Percentiles rank a stretch among this genome's conserved stretches.
Evolutionary conservation across 2,888 invertebrate species (phyloP).

Genomic region (Drosophila vallismaia): DNA sequence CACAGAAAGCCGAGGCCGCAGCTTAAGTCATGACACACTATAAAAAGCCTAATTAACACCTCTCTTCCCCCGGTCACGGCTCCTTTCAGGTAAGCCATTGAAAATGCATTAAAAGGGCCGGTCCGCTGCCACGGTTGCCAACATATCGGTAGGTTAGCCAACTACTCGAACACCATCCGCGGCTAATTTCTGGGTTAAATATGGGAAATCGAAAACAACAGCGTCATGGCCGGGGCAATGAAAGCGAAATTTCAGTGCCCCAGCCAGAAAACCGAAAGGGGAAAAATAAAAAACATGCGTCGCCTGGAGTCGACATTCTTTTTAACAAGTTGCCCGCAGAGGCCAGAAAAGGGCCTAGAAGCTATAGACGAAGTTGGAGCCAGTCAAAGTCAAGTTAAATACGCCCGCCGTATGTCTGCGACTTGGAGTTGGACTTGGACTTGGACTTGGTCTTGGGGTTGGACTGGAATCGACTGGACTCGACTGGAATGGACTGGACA

Average conservation of each 20-base stretch:
- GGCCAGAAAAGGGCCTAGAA: constrained; percentile 63
- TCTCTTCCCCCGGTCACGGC: constrained; percentile 19
- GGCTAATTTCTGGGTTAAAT: constrained; percentile 78
- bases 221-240: constrained; percentile 65
- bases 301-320: constrained; percentile 75
- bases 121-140: constrained; percentile 2
- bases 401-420: constrained; percentile 72
- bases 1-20: constrained; percentile 7
- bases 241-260: constrained; percentile 71
- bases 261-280: constrained; percentile 15
- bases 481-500: too few relatives aligned
- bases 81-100: constrained; percentile 37
- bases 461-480: constrained; percentile 22
- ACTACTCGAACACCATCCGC: constrained; percentile 5
- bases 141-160: background rate
- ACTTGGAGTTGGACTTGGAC: background rate
- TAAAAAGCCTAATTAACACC: constrained; percentile 72
- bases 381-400: constrained; percentile 73
- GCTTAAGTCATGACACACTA: constrained; percentile 39
- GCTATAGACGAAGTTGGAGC: constrained; percentile 12
- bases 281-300: constrained; percentile 62
- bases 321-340: constrained; percentile 71
- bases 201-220: constrained; percentile 58
- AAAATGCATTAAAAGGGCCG: constrained; percentile 55
- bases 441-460: background rate